These are phyloP conservation scores for Syngnathus scovelli DNA, from an alignment of 2,113 vertebrate species.

Conservation along the genomic window DNA sequence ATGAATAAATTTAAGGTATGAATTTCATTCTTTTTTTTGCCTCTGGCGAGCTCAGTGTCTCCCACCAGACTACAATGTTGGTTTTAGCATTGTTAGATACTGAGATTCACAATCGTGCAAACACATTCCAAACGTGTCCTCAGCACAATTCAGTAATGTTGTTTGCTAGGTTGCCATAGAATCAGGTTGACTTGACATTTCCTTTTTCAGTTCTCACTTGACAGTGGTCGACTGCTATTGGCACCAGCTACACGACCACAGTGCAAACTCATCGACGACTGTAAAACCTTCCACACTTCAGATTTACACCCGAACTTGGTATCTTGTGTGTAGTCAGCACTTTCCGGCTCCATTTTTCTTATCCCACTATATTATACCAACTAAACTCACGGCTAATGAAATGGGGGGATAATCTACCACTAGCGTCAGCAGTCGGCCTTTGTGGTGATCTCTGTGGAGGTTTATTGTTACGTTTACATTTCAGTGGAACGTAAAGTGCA, in stretches of 20 bases:
- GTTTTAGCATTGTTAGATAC: neutral
- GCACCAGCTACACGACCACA: too few species aligned
- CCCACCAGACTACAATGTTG: neutral
- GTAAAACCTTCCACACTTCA: neutral
- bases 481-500: neutral
- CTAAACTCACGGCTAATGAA: neutral
- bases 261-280: too few species aligned
- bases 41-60: neutral
- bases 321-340: neutral
- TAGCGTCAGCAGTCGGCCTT: neutral
- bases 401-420: neutral
- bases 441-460: neutral
- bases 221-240: too few species aligned
- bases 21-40: neutral
- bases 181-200: too few species aligned
- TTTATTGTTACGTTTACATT: neutral
- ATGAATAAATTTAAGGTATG: constrained; percentile 15
- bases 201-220: too few species aligned
- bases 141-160: neutral
- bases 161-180: neutral
- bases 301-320: neutral
- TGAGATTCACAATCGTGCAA: neutral
- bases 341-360: neutral
- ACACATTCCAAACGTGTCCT: neutral
- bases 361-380: neutral